Conservation (phyloP, 2,888 invertebrate genomes). For the Drosophila stalkeri region DNA sequence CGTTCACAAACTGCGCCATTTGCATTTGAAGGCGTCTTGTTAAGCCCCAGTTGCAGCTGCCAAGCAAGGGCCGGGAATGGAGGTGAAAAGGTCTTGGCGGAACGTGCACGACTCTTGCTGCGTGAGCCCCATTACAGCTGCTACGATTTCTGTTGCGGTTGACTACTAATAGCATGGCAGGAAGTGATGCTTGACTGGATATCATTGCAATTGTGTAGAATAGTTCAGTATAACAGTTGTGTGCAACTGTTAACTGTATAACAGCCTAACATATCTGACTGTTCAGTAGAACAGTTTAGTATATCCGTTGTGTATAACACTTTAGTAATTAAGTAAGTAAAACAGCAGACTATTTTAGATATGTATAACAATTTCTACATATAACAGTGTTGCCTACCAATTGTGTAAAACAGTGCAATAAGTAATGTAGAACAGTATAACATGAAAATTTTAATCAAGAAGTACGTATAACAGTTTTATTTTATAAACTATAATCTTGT, state of each 20-base stretch:
- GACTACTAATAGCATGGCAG: neutral
- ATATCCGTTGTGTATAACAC: slow-evolving; percentile 6
- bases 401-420: neutral
- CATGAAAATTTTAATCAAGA: too few relatives aligned
- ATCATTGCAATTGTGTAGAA: neutral
- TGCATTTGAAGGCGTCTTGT: slow-evolving; percentile 65
- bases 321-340: neutral
- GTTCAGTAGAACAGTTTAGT: neutral
- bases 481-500: too few relatives aligned
- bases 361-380: neutral
- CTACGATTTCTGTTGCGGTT: slow-evolving; percentile 1
- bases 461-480: neutral
- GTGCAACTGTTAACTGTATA: neutral
- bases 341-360: neutral
- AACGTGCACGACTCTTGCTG: slow-evolving; percentile 23
- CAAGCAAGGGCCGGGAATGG: too few relatives aligned
- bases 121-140: slow-evolving; percentile 13
- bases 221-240: neutral
- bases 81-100: neutral
- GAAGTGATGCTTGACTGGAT: neutral
- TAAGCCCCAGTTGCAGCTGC: slow-evolving; percentile 38
- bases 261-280: neutral
- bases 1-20: slow-evolving; percentile 35
- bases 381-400: neutral
- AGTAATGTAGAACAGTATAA: too few relatives aligned